Conservation (phyloP, 2,113 vertebrate genomes). For the Athene noctua region DNA sequence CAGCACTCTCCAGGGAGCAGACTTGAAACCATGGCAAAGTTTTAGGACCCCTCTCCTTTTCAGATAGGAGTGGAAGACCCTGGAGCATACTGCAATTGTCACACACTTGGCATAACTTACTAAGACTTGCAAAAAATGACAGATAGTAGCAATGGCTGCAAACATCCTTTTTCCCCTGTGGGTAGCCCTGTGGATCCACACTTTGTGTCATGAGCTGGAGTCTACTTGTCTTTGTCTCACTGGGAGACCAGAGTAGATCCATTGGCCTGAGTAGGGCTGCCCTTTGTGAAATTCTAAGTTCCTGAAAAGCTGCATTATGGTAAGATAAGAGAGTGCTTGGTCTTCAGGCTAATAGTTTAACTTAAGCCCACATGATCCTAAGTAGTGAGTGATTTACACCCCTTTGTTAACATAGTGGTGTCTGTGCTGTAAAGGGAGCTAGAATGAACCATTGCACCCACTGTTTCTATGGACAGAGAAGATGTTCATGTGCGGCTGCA, state of each 20-base stretch:
- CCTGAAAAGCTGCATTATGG: background rate
- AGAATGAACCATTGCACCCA: rapidly evolving
- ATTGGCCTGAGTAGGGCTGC: background rate
- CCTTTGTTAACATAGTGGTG: rapidly evolving
- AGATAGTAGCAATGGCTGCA: background rate
- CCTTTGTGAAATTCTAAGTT: background rate
- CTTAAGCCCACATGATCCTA: background rate
- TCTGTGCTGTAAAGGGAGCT: background rate
- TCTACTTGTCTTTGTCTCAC: background rate
- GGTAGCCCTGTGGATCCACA: rapidly evolving
- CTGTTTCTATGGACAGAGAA: background rate
- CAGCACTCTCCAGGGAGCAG: background rate
- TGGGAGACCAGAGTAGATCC: background rate
- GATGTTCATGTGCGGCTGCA: rapidly evolving
- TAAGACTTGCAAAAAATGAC: background rate
- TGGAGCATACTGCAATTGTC: background rate
- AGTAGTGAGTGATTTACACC: background rate
- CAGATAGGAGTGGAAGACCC: background rate
- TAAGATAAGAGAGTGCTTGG: background rate
- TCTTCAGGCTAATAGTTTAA: background rate
- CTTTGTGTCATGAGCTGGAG: background rate
- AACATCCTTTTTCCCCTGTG: background rate
- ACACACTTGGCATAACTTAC: background rate
- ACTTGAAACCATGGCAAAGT: background rate
- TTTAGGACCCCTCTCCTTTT: background rate